A percentile compares a stretch with the other conserved stretches of the same genome.
phyloP scores from a whole-genome alignment of 1,140 invertebrate genomes.

The Drosophila pectinifera region DNA sequence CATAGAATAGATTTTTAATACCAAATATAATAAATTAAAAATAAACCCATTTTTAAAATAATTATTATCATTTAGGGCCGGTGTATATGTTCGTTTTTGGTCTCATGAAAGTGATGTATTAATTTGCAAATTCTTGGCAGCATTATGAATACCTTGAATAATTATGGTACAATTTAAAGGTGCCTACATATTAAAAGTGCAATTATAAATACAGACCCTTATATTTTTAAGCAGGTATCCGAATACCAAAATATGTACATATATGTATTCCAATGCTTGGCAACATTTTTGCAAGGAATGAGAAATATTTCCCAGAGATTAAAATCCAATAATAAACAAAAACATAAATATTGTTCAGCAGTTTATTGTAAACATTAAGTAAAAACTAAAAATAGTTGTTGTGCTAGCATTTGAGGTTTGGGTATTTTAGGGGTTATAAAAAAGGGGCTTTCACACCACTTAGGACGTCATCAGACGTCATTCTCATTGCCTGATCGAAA shows the following conservation, averaged over 20 bases:
- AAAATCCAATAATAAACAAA: constrained; percentile 17
- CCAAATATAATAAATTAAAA: not conserved
- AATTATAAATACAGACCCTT: constrained; percentile 8
- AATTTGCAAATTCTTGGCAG: constrained; percentile 11
- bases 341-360: constrained; percentile 11
- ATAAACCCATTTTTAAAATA: not conserved
- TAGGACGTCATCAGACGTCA: constrained; percentile 5
- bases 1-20: not conserved
- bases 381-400: not conserved
- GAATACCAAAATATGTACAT: constrained; percentile 1
- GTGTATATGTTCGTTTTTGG: not conserved
- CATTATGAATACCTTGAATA: constrained; percentile 10
- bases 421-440: constrained; percentile 1
- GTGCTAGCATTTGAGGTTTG: not conserved
- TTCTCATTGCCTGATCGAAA: not conserved
- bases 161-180: constrained; percentile 5
- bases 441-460: not conserved
- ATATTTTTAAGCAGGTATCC: constrained; percentile 8
- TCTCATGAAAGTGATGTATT: constrained; percentile 2
- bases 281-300: constrained; percentile 9
- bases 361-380: constrained; percentile 9
- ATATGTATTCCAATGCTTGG: constrained; percentile 2
- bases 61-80: not conserved
- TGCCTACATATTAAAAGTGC: not conserved
- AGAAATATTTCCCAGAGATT: constrained; percentile 4